Base-by-base conservation (phyloP, 2,113 vertebrate genomes). In the Atractosteus spatula region DNA sequence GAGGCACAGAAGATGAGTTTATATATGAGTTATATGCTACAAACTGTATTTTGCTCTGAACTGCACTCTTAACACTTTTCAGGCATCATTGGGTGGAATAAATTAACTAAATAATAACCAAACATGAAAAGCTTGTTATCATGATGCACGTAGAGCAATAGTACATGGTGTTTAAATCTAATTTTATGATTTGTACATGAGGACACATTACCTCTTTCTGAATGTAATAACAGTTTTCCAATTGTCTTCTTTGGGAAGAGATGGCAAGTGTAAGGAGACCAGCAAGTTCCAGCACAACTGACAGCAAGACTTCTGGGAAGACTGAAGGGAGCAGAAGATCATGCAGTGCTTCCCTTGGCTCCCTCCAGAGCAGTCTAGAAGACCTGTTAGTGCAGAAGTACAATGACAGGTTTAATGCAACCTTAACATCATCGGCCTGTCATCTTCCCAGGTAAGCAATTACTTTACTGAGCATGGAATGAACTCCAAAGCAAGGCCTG, bases 261-360 rank as follows among this genome's bases (percentile, higher is more conserved):
- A 82, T 76, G 76, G 29, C 72, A 78, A 82, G 72, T 3, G 76
- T 62, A 44, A 81, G 74, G 76, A 80, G 70, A 55, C 78, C 75
- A 54, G 0, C 70, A 78, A 82, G 62, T 41, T 55, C 67, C 75
- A 64, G 69, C 57, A 70, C 77, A 76, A 73, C 72, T 71, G 74
- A 47, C 74, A 68, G 71, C 61, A 70, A 42, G 51, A 16, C 62
- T 47, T 67, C 14, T 3, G 65, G 6, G 43, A 14, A 12, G 10
- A 13, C 8, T 14, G 12, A 2, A 74, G 82, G 41, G 64, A 62
- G 68, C 0, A 0, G 59, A 41, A 69, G 62, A 59, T 71, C 76
- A 73, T 76, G 72, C 70, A 70, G 72, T 70, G 76, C 56, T 66
- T 56, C 74, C 72, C 62, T 59, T 2, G 47, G 65, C 71, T 82